phyloP scores from a whole-genome alignment of 2,113 vertebrate species.

The Jacana jacana region DNA sequence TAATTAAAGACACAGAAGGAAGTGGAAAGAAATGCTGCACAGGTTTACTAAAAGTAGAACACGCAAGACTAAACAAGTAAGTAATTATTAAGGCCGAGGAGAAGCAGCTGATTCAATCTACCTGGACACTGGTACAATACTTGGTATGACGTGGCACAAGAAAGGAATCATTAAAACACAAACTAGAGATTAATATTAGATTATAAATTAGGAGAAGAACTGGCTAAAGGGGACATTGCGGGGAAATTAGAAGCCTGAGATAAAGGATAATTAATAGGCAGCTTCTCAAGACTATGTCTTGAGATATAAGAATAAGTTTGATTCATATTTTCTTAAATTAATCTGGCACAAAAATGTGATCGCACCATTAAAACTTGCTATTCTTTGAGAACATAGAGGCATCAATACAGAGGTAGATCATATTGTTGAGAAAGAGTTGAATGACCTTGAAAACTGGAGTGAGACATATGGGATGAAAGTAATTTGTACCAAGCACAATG shows the following conservation, averaged over 20 bases:
- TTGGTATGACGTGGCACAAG: neutral
- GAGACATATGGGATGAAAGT: neutral
- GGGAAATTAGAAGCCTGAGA: neutral
- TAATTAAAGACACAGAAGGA: conserved; percentile 12
- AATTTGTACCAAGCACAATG: neutral
- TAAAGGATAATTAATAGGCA: neutral
- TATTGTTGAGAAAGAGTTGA: neutral
- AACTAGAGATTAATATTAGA: neutral
- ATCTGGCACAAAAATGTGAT: neutral
- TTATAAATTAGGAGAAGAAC: neutral
- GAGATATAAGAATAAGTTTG: neutral
- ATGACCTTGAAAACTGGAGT: neutral
- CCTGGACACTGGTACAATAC: neutral
- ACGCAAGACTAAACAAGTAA: neutral
- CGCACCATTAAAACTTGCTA: neutral
- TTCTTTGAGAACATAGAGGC: neutral
- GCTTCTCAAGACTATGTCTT: neutral
- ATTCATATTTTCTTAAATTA: neutral
- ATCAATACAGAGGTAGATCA: neutral
- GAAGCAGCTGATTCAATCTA: neutral
- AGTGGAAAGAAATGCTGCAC: neutral
- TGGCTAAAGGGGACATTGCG: neutral
- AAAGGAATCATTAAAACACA: neutral
- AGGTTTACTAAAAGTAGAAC: neutral
- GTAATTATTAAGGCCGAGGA: neutral